Evolutionary conservation across 2,888 invertebrate species (phyloP), one percentile per base, ranked within the genome.

Genomic region (Serripes groenlandicus): DNA sequence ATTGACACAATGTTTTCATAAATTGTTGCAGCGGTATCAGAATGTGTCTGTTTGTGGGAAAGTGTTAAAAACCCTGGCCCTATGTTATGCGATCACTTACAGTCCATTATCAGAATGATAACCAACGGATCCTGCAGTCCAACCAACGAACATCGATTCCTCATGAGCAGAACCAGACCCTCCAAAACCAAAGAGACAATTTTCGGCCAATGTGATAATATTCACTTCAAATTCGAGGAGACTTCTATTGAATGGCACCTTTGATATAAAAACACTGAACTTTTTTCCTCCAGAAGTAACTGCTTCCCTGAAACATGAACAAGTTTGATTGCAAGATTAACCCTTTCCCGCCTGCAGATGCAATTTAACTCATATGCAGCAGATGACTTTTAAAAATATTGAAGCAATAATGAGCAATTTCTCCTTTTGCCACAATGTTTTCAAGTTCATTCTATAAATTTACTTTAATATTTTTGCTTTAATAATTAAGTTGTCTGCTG

Each of bases 21-120:
- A 42, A 15, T 15, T 42, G 2, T 49, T 49, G 2, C 3, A 49
- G 3, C 2, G 49, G 49, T 5, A 5, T 49, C 2, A 49, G 21
- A 49, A 3, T 3, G 2, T 49, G 49, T 49, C 49, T 21, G 15
- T 49, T 7, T 42, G 42, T 49, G 49, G 49, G 15, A 49, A 49
- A 3, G 7, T 2, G 49, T 49, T 49, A 49, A 49, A 5, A 2
- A 3, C 9, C 42, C 15, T 42, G 42, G 15, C 42, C 42, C 42
- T 42, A 7, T 42, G 15, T 42, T 15, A 42, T n/a, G n/a, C n/a
- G 23, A 54, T 9, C 1, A 82, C 87, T 84, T 58, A 90, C 90
- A 76, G 49, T 75, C 91, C 91, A 83, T 91, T 91, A 64, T 91
- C 91, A 32, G 85, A 88, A 85, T 90, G 90, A 79, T 88, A 90